A percentile compares a stretch with the other conserved stretches of the same genome.
Conservation (phyloP, 2,797 vertebrate genomes). For the Zonotrichia albicollis region DNA sequence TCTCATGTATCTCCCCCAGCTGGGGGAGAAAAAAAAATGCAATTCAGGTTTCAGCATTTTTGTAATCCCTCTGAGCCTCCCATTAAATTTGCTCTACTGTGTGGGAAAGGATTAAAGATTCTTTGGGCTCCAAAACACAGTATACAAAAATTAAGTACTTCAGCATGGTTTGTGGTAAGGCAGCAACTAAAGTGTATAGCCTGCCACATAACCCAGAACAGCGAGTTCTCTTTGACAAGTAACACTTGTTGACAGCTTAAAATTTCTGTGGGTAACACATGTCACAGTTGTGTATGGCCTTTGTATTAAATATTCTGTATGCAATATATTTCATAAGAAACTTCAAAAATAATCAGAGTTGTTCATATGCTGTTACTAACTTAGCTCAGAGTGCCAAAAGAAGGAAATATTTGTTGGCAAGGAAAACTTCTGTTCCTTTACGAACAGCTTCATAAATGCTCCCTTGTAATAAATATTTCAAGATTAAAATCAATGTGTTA, state of each 20-base stretch:
- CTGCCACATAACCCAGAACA: conserved; percentile 1
- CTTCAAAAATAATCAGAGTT: not conserved
- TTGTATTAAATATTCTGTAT: not conserved
- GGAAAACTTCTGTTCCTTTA: not conserved
- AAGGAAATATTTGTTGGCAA: not conserved
- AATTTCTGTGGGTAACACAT: conserved; percentile 17
- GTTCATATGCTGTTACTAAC: not conserved
- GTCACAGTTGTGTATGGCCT: not conserved
- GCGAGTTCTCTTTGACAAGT: not conserved
- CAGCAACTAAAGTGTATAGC: not conserved
- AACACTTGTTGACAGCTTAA: conserved; percentile 19
- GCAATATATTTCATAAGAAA: not conserved
- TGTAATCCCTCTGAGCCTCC: conserved; percentile 62
- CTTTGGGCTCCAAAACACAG: conserved; percentile 42
- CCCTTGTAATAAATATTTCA: conserved; percentile 15
- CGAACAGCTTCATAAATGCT: not conserved
- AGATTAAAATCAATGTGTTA: not conserved
- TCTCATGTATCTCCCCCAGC: conserved; percentile 34
- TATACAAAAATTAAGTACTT: conserved; percentile 36
- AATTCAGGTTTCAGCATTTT: conserved; percentile 64
- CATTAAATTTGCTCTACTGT: conserved; percentile 55
- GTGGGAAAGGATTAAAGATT: conserved; percentile 63
- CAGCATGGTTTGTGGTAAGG: conserved; percentile 42
- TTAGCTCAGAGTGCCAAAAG: not conserved
- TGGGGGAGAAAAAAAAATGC: conserved; percentile 35